phyloP scores from a whole-genome alignment of 1,140 invertebrate species.

The Amyelois transitella region DNA sequence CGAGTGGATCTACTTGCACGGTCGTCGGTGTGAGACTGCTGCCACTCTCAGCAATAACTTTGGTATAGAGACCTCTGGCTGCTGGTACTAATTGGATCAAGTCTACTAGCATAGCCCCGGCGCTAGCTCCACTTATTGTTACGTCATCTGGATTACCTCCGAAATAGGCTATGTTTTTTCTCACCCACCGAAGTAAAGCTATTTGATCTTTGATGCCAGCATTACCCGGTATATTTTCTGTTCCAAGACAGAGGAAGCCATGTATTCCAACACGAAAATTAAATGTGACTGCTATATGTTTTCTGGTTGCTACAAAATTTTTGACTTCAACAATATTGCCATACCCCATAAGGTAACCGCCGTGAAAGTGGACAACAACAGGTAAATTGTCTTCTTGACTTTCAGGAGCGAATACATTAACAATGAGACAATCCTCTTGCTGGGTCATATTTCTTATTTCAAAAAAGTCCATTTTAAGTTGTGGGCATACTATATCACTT shows the following conservation, averaged over 20 bases:
- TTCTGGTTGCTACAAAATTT: slow-evolving; percentile 16
- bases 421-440: slow-evolving; percentile 47
- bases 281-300: slow-evolving; percentile 23
- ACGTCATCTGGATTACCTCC: slow-evolving; percentile 47
- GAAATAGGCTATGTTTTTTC: slow-evolving; percentile 28
- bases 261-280: slow-evolving; percentile 29
- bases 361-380: slow-evolving; percentile 41
- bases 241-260: slow-evolving; percentile 32
- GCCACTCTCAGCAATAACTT: slow-evolving; percentile 38
- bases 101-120: slow-evolving; percentile 32
- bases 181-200: slow-evolving; percentile 25
- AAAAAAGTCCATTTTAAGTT: slow-evolving; percentile 13
- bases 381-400: slow-evolving; percentile 38
- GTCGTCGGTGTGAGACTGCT: slow-evolving; percentile 17
- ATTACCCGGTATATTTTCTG: slow-evolving; percentile 28
- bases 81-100: slow-evolving; percentile 32
- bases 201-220: slow-evolving; percentile 38
- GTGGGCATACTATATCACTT: slow-evolving; percentile 42
- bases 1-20: slow-evolving; percentile 33
- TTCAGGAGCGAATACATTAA: slow-evolving; percentile 44
- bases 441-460: slow-evolving; percentile 1
- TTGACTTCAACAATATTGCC: slow-evolving; percentile 10
- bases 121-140: slow-evolving; percentile 34
- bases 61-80: slow-evolving; percentile 38
- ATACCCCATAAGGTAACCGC: slow-evolving; percentile 27